A percentile compares a stretch with the other conserved stretches of the same genome.
phyloP scores from a whole-genome alignment of 2,888 invertebrate species.

The Cephus nigrinus region DNA sequence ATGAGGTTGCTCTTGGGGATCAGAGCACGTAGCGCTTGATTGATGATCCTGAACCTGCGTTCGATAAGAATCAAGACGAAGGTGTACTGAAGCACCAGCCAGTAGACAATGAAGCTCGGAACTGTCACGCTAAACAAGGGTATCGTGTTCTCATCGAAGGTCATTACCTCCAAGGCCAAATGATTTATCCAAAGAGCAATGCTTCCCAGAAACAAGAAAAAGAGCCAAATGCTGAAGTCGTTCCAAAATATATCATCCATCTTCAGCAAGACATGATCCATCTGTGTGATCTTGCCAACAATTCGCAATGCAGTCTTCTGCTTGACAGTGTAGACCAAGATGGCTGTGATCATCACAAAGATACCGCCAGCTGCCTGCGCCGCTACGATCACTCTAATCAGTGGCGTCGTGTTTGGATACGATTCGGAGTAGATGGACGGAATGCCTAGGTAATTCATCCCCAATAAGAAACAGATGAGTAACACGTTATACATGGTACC shows the following conservation, averaged over 20 bases:
- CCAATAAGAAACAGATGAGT: conserved; percentile 10
- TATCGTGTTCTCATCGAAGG: background rate
- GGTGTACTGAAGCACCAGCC: conserved; percentile 33
- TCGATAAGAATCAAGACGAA: conserved; percentile 20
- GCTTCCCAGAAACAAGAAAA: background rate
- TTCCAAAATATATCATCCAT: background rate
- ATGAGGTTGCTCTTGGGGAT: no score
- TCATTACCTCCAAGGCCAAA: background rate
- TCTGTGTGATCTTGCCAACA: conserved; percentile 15
- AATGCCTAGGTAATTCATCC: conserved; percentile 10
- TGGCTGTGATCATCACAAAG: conserved; percentile 2
- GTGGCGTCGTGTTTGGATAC: conserved; percentile 13
- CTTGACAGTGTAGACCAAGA: conserved; percentile 19
- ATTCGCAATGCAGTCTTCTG: conserved; percentile 24
- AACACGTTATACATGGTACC: conserved; percentile 29
- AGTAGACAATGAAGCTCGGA: conserved; percentile 20
- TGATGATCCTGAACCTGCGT: conserved; percentile 24
- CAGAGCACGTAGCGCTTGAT: conserved; percentile 16
- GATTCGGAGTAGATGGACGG: background rate
- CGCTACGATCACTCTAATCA: conserved; percentile 22
- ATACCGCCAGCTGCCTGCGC: conserved; percentile 16
- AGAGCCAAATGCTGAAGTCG: background rate
- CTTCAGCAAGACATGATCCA: conserved; percentile 6
- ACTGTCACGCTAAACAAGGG: conserved; percentile 11
- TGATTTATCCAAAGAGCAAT: background rate